Evolutionary conservation across 2,113 vertebrate species (phyloP), one percentile per base, ranked within the genome.

Genomic region (Tichodroma muraria): DNA sequence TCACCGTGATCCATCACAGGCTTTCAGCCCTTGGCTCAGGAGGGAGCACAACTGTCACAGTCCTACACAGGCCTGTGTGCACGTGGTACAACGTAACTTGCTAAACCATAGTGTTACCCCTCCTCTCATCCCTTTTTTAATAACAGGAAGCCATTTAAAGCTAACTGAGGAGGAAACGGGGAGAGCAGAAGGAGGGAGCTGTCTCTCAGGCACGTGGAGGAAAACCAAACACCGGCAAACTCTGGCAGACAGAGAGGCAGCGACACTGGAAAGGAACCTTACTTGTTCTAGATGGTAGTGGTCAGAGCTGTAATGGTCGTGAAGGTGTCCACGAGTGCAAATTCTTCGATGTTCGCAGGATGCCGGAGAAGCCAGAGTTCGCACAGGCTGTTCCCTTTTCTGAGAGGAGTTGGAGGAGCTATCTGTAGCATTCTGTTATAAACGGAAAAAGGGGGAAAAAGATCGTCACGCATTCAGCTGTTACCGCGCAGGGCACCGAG

Each of bases 231-330:
- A 68, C 5, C 1, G 11, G 27, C 17, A 66, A 52, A 76, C 40
- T 66, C 54, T 13, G 38, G 49, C 57, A 79, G 70, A 82, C 42
- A 69, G 7, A 75, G 52, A 42, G 21, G 42, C 9, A 27, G 37
- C 15, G 77, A 81, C 30, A 31, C n/a, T 15, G 30, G 47, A 35
- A 56, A 56, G 76, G 66, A 42, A 15, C 25, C 98, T 97, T 93
- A 99, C 99, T 98, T 99, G 99, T 96, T 99, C 99, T 80, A 98
- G 97, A 93, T 98, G 98, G 97, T 98, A 99, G 98, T 98, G 98
- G 97, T 99, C 99, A 47, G 98, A 94, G 92, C 98, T 97, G 88
- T 98, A 99, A 44, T 98, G 97, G 95, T 99, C 98, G 2, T 98
- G 98, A 91, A 98, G 94, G 94, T 98, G 98, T 81, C 98, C 98